Percentiles rank a stretch among this genome's conserved stretches.
These are phyloP conservation scores for Pseudochromis fuscus DNA, from an alignment of 2,797 vertebrate species.

Conservation along the genomic window DNA sequence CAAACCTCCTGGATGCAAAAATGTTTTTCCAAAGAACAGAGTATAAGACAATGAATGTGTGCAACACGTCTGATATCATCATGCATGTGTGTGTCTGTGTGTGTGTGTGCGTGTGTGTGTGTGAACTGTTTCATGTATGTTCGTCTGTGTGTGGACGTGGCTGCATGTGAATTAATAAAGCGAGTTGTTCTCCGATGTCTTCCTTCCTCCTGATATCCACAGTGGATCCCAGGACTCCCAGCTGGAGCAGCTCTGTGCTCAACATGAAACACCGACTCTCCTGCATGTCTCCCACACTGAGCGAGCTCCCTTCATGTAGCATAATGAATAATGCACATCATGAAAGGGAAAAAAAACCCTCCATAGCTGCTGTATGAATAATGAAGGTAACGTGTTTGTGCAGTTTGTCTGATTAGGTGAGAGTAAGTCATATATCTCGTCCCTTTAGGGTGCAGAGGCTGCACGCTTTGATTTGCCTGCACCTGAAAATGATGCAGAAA, in stretches of 20 bases:
- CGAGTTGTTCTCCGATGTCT: slow-evolving; percentile 29
- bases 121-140: slow-evolving; percentile 27
- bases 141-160: slow-evolving; percentile 18
- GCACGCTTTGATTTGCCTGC: slow-evolving; percentile 62
- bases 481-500: slow-evolving; percentile 67
- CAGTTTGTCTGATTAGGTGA: slow-evolving; percentile 66
- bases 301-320: slow-evolving; percentile 62
- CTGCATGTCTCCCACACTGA: slow-evolving; percentile 40
- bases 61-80: slow-evolving; percentile 6
- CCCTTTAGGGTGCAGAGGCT: slow-evolving; percentile 56
- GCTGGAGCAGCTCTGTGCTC: slow-evolving; percentile 37
- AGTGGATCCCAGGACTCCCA: slow-evolving; percentile 52
- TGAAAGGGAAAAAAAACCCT: slow-evolving; percentile 2
- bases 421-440: slow-evolving; percentile 41
- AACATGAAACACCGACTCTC: slow-evolving; percentile 55
- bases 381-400: slow-evolving; percentile 61
- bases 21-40: background rate
- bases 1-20: background rate
- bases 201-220: slow-evolving; percentile 48
- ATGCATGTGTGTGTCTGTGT: background rate
- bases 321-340: slow-evolving; percentile 74
- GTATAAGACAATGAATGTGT: slow-evolving; percentile 11
- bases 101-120: slow-evolving; percentile 2
- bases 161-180: slow-evolving; percentile 60
- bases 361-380: slow-evolving; percentile 59